phyloP scores from a whole-genome alignment of 2,888 invertebrate species.

The Fissipunctia ypsillon region DNA sequence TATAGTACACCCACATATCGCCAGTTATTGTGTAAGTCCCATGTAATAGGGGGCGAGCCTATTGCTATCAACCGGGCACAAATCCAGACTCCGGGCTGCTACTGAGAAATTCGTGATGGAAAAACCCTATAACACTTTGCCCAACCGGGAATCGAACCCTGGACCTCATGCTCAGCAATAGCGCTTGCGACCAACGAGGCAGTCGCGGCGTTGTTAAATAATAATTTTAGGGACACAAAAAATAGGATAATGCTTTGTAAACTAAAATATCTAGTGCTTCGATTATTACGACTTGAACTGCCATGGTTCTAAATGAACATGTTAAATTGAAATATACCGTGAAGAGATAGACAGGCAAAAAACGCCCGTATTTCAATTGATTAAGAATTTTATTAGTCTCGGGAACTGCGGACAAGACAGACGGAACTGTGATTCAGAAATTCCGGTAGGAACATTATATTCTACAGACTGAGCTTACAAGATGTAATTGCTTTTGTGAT shows the following conservation, averaged over 20 bases:
- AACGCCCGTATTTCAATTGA: slow-evolving; percentile 39
- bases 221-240: slow-evolving; percentile 13
- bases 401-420: slow-evolving; percentile 32
- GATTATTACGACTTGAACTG: slow-evolving; percentile 12
- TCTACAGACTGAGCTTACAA: not conserved
- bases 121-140: not conserved
- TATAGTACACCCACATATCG: too few relatives aligned
- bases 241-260: slow-evolving; percentile 45
- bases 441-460: slow-evolving; percentile 8
- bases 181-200: not conserved
- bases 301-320: slow-evolving; percentile 25
- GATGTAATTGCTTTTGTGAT: not conserved
- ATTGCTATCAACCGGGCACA: too few relatives aligned
- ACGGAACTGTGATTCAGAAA: slow-evolving; percentile 22
- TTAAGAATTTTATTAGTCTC: slow-evolving; percentile 43
- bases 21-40: too few relatives aligned
- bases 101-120: not conserved
- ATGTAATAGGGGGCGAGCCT: too few relatives aligned
- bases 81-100: too few relatives aligned
- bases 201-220: not conserved
- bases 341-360: slow-evolving; percentile 36
- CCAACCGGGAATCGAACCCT: not conserved
- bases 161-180: not conserved
- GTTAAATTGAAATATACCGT: slow-evolving; percentile 28
- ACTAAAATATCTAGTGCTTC: slow-evolving; percentile 17